Evolutionary conservation across 2,113 vertebrate genomes (phyloP).

Genomic region (Ptyas mucosa): DNA sequence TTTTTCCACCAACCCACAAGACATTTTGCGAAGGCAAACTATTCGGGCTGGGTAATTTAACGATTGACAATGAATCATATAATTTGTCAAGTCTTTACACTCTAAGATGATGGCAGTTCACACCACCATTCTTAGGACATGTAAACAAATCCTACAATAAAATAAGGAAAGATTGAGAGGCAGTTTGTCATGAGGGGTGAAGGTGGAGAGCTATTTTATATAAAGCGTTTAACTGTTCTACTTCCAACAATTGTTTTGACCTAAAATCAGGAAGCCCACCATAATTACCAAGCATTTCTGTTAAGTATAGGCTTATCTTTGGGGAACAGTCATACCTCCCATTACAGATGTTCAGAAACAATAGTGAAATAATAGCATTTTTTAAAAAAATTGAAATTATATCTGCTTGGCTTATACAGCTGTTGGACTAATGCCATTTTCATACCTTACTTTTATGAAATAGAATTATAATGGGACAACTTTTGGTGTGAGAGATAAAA

Average conservation of each 20-base stretch:
- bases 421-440: slow-evolving; percentile 20
- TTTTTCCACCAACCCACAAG: not conserved
- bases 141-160: slow-evolving; percentile 7
- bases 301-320: slow-evolving; percentile 53
- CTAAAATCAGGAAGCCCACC: slow-evolving; percentile 40
- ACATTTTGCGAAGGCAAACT: not conserved
- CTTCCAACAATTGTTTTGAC: slow-evolving; percentile 21
- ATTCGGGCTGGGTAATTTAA: not conserved
- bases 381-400: slow-evolving; percentile 31
- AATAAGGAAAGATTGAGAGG: not conserved
- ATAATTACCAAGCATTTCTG: slow-evolving; percentile 32
- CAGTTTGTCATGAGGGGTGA: not conserved
- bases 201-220: slow-evolving; percentile 19
- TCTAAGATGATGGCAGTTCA: not conserved
- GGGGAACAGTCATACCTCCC: slow-evolving; percentile 48
- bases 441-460: slow-evolving; percentile 11
- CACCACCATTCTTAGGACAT: not conserved
- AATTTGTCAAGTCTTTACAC: not conserved
- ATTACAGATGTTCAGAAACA: slow-evolving; percentile 39
- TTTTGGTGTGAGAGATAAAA: not conserved
- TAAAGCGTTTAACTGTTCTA: slow-evolving; percentile 13
- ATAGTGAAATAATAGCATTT: slow-evolving; percentile 52
- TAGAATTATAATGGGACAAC: not conserved
- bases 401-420: slow-evolving; percentile 32
- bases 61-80: not conserved